A percentile compares a stretch with the other conserved stretches of the same genome.
phyloP scores from a whole-genome alignment of 2,797 vertebrate genomes.

The Eleutherodactylus coqui region DNA sequence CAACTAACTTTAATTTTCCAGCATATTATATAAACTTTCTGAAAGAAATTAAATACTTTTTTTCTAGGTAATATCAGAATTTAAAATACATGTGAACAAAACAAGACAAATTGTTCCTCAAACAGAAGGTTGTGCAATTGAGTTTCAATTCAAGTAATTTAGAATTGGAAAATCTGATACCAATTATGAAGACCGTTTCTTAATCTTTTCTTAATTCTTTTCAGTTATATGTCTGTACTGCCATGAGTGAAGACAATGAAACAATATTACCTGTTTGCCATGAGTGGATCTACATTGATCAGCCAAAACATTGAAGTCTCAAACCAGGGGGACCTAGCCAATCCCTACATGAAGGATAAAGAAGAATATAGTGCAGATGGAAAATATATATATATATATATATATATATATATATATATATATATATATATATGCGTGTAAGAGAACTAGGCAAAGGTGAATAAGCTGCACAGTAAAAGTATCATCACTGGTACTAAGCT shows the following conservation, averaged over 20 bases:
- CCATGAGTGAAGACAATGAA: not conserved
- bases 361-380: no score
- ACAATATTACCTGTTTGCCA: not conserved
- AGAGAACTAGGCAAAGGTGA: no score
- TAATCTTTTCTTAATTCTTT: not conserved
- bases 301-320: no score
- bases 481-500: no score
- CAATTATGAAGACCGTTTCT: not conserved
- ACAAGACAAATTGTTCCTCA: not conserved
- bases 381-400: no score
- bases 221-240: not conserved
- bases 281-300: not conserved
- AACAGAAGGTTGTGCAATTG: not conserved
- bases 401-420: no score
- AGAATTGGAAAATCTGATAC: not conserved
- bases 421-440: no score
- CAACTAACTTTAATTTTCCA: constrained; percentile 46
- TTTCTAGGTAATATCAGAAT: not conserved
- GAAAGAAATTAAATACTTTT: constrained; percentile 39
- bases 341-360: no score
- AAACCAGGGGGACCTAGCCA: no score
- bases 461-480: no score
- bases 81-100: not conserved
- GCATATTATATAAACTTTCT: constrained; percentile 40
- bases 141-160: not conserved